Evolutionary conservation across 1,140 invertebrate species (phyloP), one percentile per base, ranked within the genome.

Genomic region (Pectinophora gossypiella): DNA sequence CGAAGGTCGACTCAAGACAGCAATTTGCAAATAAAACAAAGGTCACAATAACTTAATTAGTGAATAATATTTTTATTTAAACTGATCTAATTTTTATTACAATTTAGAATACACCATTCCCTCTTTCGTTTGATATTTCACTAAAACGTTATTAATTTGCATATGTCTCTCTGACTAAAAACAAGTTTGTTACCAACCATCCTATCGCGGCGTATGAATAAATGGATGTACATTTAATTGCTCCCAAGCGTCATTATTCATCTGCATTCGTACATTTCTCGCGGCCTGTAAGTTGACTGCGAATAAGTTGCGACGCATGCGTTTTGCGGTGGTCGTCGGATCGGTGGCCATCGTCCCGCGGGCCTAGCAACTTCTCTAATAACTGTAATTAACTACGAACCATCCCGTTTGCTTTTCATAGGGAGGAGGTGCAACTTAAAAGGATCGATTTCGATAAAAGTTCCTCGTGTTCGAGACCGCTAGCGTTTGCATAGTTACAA

Each of bases 371-470:
- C 68, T 71, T 7, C 58, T 75, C 64, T 77, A 77, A 81, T 81
- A 77, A 79, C 76, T 69, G 76, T 76, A 84, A 82, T 82, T 78
- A 80, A 64, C 54, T 23, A 23, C 22, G 54, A 64, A 57, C 62
- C 64, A 67, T 69, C 69, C 63, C 64, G 67, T 64, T 61, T 61
- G 56, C 48, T 54, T 49, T 48, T 52, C 21, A 44, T 55, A 52
- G 69, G 69, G 71, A 64, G 68, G 51, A 65, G 46, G 53, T 54
- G 50, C 63, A 54, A 27, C 12, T 27, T 59, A 54, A 36, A 44
- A 61, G 60, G 36, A 63, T 64, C 61, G n/a, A n/a, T n/a, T n/a
- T n/a, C n/a, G n/a, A n/a, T n/a, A n/a, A n/a, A n/a, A n/a, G n/a
- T n/a, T n/a, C n/a, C n/a, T n/a, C n/a, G n/a, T n/a, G n/a, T n/a